Conservation (phyloP, 2,888 invertebrate species). For the Vannuccia rotundouncinata region DNA sequence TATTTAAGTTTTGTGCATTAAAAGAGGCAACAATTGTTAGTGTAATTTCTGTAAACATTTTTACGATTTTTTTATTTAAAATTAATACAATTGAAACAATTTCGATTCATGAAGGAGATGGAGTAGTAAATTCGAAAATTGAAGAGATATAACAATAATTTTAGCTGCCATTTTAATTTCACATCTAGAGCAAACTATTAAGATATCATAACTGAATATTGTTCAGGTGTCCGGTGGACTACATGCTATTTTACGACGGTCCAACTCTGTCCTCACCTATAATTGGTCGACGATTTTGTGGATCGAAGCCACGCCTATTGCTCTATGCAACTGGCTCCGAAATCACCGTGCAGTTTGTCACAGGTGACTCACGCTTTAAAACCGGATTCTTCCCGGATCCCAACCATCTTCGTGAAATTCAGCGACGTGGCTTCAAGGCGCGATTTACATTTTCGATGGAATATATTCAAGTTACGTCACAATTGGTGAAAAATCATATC, state of each 20-base stretch:
- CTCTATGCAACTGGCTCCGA: constrained; percentile 8
- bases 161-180: too few relatives aligned
- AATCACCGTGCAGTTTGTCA: constrained; percentile 18
- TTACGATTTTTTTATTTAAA: too few relatives aligned
- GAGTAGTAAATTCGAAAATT: too few relatives aligned
- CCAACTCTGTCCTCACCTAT: neutral
- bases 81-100: too few relatives aligned
- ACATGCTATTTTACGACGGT: constrained; percentile 21
- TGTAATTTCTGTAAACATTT: too few relatives aligned
- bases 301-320: neutral
- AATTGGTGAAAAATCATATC: neutral
- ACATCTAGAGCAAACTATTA: too few relatives aligned
- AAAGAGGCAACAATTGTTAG: too few relatives aligned
- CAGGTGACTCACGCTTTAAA: constrained; percentile 12
- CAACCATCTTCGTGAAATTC: constrained; percentile 7
- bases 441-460: constrained; percentile 2
- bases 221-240: constrained; percentile 34
- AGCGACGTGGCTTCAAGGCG: constrained; percentile 8
- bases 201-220: too few relatives aligned
- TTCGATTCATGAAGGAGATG: too few relatives aligned
- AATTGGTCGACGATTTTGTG: constrained; percentile 28
- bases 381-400: neutral
- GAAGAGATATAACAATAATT: too few relatives aligned
- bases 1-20: too few relatives aligned
- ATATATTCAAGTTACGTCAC: neutral